Conservation (phyloP, 2,888 invertebrate genomes). For the Melanophora roralis region DNA sequence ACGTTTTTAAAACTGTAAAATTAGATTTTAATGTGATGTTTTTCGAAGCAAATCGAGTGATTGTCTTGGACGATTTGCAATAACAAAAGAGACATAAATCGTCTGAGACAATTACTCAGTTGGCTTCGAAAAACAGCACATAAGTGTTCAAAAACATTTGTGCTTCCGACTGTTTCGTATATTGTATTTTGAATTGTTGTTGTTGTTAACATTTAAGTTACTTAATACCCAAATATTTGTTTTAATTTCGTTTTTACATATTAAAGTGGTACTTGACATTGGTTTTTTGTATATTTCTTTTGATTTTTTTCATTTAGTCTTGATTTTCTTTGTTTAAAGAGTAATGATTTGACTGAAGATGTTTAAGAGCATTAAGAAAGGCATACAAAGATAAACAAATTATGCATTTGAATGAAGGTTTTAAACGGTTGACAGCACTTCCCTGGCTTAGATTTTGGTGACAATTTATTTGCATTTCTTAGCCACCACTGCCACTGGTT, state of each 20-base stretch:
- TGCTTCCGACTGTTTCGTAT: constrained; percentile 2
- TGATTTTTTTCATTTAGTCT: not conserved
- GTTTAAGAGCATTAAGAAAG: constrained; percentile 17
- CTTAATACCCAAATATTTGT: constrained; percentile 35
- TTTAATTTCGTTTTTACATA: not conserved
- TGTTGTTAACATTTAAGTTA: constrained; percentile 42
- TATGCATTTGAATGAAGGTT: constrained; percentile 49
- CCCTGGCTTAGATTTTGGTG: constrained; percentile 50
- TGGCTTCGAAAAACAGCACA: too few relatives aligned
- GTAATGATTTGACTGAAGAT: constrained; percentile 26
- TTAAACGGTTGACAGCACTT: constrained; percentile 43
- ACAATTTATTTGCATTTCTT: constrained; percentile 49
- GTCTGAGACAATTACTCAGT: too few relatives aligned
- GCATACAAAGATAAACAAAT: not conserved
- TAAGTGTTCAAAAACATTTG: too few relatives aligned
- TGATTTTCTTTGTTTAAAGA: not conserved
- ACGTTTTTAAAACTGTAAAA: too few relatives aligned
- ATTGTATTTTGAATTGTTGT: constrained; percentile 10
- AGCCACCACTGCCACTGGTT: constrained; percentile 46
- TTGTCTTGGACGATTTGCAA: too few relatives aligned
- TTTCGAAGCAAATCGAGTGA: too few relatives aligned
- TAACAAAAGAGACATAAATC: too few relatives aligned
- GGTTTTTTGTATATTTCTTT: constrained; percentile 9
- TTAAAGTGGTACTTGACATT: constrained; percentile 29
- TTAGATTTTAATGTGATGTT: too few relatives aligned